Conservation (phyloP, 2,113 vertebrate genomes). For the Eonycteris spelaea region DNA sequence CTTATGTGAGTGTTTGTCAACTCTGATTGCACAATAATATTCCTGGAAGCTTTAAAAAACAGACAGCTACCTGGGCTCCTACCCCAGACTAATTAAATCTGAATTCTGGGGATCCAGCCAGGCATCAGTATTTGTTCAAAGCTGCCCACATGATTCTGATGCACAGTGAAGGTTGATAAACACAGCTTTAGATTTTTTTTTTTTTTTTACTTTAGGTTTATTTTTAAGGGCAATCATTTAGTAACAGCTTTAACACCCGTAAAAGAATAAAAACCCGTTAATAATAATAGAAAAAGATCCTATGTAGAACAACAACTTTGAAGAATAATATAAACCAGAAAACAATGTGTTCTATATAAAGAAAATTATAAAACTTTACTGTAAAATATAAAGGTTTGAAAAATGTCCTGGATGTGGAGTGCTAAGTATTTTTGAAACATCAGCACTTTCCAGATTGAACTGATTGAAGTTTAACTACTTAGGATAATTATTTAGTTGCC, state of each 20-base stretch:
- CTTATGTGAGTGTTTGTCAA: background rate
- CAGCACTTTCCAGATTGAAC: background rate
- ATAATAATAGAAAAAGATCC: background rate
- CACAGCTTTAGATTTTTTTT: background rate
- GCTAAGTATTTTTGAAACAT: slow-evolving; percentile 16
- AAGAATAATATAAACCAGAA: slow-evolving; percentile 23
- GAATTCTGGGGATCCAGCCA: background rate
- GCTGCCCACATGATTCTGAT: background rate
- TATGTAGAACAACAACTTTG: background rate
- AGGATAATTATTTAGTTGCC: background rate
- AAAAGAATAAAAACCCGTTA: background rate
- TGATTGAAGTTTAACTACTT: background rate
- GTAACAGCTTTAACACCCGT: background rate
- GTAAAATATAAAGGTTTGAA: background rate
- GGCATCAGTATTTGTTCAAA: background rate
- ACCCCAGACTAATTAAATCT: background rate
- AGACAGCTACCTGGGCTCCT: background rate
- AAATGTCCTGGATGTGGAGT: background rate
- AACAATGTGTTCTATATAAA: slow-evolving; percentile 9
- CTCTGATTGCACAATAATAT: background rate
- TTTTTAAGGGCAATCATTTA: slow-evolving; percentile 26
- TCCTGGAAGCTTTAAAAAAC: background rate
- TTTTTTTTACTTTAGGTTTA: background rate
- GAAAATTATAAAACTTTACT: slow-evolving; percentile 14
- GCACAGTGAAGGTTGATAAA: background rate